Conservation (phyloP, 2,888 invertebrate species). For the Timema cristinae region DNA sequence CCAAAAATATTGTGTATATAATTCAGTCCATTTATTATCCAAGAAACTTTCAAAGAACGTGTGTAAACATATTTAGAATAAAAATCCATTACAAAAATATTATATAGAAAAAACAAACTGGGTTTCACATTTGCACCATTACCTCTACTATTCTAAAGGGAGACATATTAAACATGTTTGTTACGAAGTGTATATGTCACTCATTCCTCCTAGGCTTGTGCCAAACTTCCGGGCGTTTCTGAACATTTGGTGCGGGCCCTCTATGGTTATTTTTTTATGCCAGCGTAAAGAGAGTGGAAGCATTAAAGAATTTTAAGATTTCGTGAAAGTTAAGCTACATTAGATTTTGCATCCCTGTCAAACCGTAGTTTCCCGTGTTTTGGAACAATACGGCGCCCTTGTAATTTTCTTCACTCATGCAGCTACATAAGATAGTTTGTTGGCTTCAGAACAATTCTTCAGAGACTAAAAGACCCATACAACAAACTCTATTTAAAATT, state of each 20-base stretch:
- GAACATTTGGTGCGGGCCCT: slow-evolving; percentile 37
- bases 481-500: no score
- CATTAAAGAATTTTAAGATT: slow-evolving; percentile 37
- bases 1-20: no score
- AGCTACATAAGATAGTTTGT: neutral
- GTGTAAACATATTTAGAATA: no score
- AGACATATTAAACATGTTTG: slow-evolving; percentile 39
- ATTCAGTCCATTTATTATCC: no score
- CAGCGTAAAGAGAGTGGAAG: slow-evolving; percentile 36
- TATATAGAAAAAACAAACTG: no score
- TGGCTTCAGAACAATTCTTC: neutral
- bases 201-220: slow-evolving; percentile 37
- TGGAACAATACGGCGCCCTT: slow-evolving; percentile 12
- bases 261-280: slow-evolving; percentile 39
- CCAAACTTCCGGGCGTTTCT: slow-evolving; percentile 37
- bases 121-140: no score
- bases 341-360: slow-evolving; percentile 36
- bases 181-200: slow-evolving; percentile 39
- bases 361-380: slow-evolving; percentile 28
- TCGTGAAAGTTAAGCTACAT: slow-evolving; percentile 35
- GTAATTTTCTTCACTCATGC: slow-evolving; percentile 5
- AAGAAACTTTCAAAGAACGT: no score
- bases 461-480: neutral
- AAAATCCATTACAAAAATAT: no score
- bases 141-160: slow-evolving; percentile 36